A percentile compares a stretch with the other conserved stretches of the same genome.
Conservation (phyloP, 1,140 invertebrate genomes). For the Metaphire vulgaris region DNA sequence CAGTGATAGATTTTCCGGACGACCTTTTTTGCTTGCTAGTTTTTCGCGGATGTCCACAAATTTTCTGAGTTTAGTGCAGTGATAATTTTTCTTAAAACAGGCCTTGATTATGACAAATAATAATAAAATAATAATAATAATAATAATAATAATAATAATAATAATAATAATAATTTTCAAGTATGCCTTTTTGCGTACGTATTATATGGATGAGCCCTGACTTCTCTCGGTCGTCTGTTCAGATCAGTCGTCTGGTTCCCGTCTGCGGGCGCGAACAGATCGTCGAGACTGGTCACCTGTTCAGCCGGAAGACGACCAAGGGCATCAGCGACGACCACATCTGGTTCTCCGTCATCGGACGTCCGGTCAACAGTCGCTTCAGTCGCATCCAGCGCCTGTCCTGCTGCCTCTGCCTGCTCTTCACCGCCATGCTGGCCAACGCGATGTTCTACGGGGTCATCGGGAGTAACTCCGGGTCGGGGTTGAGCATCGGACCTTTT, state of each 20-base stretch:
- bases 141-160: no score
- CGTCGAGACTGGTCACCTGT: slow-evolving; percentile 54
- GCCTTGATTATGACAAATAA: slow-evolving; percentile 19
- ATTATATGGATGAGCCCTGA: no score
- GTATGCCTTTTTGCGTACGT: no score
- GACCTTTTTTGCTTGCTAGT: no score
- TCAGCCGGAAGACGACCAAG: slow-evolving; percentile 51
- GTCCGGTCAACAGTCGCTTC: slow-evolving; percentile 52
- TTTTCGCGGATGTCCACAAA: no score
- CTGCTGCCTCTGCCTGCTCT: slow-evolving; percentile 57
- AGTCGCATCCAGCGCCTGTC: slow-evolving; percentile 54
- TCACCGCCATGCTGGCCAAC: slow-evolving; percentile 57
- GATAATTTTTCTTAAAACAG: no score
- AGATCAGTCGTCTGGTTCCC: slow-evolving; percentile 57
- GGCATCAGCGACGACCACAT: slow-evolving; percentile 57
- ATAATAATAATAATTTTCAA: no score
- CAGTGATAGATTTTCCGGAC: no score
- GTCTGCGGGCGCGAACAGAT: slow-evolving; percentile 55
- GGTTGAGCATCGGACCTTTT: slow-evolving; percentile 54
- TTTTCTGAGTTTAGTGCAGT: no score
- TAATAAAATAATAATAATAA: no score
- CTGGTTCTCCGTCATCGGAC: slow-evolving; percentile 58
- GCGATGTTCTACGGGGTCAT: slow-evolving; percentile 56
- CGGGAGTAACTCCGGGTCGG: slow-evolving; percentile 35
- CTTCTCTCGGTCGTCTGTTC: no score